Conservation (phyloP, 37 sponge, comb jelly and placozoan genomes). For the Eunapius fragilis region DNA sequence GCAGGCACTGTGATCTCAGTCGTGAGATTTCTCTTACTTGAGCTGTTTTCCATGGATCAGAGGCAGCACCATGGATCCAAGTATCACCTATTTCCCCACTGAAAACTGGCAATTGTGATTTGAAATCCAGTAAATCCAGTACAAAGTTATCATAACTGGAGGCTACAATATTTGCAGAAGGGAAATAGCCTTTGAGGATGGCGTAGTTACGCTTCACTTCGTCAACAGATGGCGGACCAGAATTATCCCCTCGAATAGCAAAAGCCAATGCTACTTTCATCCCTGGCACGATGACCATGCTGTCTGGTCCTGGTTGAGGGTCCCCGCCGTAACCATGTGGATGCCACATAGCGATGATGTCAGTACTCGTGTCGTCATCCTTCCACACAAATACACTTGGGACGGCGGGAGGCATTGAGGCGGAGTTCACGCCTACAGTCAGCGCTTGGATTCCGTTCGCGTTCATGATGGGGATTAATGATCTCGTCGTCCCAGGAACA, state of each 20-base stretch:
- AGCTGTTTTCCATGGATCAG: conserved; percentile 70
- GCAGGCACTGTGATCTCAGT: conserved; percentile 25
- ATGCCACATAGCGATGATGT: conserved; percentile 77
- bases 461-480: conserved; percentile 61
- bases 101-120: conserved; percentile 31
- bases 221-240: conserved; percentile 60
- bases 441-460: conserved; percentile 64
- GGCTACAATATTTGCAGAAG: conserved; percentile 61
- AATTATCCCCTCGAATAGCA: conserved; percentile 75
- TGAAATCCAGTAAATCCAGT: conserved; percentile 4
- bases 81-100: conserved; percentile 79
- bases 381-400: conserved; percentile 65
- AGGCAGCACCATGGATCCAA: conserved; percentile 74
- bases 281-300: conserved; percentile 60
- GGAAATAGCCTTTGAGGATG: conserved; percentile 49
- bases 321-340: conserved; percentile 72
- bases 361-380: conserved; percentile 14
- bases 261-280: conserved; percentile 66
- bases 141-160: conserved; percentile 71
- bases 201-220: conserved; percentile 67
- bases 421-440: conserved; percentile 78
- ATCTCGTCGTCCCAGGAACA: conserved; percentile 71
- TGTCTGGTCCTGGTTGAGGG: conserved; percentile 8
- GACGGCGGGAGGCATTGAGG: conserved; percentile 77
- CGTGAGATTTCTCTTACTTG: conserved; percentile 32